Evolutionary conservation across 2,888 invertebrate species (phyloP).

Genomic region (Cecidostiba fungosa): DNA sequence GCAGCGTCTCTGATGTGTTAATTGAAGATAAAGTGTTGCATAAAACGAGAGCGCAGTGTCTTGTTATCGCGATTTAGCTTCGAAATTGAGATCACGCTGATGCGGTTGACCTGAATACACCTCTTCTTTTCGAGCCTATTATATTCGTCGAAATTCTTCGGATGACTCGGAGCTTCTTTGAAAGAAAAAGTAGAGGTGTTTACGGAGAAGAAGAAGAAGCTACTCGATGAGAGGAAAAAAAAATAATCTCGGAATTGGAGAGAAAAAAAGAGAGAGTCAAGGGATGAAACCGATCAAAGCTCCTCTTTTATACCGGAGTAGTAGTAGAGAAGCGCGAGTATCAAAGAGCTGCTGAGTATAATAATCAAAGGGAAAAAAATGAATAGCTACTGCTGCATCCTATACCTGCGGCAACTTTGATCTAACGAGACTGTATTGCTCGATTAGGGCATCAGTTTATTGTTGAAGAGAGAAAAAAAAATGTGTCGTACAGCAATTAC

Average conservation of each 20-base stretch:
- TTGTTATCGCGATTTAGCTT: not conserved
- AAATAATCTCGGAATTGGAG: not conserved
- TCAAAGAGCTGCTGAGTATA: not conserved
- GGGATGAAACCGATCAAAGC: slow-evolving; percentile 21
- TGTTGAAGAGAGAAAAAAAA: not conserved
- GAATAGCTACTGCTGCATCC: too few species aligned
- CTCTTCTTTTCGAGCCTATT: not conserved
- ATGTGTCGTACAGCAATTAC: slow-evolving; percentile 20
- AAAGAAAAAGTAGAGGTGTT: not conserved
- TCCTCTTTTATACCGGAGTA: slow-evolving; percentile 18
- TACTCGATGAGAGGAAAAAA: not conserved
- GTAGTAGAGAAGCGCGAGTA: too few species aligned
- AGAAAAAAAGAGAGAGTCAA: not conserved
- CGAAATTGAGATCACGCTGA: not conserved
- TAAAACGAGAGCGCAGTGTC: not conserved
- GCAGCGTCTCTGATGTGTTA: not conserved
- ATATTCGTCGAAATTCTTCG: not conserved
- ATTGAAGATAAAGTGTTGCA: slow-evolving; percentile 12
- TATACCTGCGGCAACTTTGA: too few species aligned
- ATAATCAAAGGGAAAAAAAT: slow-evolving; percentile 29
- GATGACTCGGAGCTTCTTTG: not conserved
- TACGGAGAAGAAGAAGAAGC: not conserved
- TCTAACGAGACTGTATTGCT: not conserved
- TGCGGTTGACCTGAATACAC: not conserved
- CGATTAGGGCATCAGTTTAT: not conserved